Evolutionary conservation across 2,888 invertebrate species (phyloP).

Genomic region (Tryphoninae sp.): DNA sequence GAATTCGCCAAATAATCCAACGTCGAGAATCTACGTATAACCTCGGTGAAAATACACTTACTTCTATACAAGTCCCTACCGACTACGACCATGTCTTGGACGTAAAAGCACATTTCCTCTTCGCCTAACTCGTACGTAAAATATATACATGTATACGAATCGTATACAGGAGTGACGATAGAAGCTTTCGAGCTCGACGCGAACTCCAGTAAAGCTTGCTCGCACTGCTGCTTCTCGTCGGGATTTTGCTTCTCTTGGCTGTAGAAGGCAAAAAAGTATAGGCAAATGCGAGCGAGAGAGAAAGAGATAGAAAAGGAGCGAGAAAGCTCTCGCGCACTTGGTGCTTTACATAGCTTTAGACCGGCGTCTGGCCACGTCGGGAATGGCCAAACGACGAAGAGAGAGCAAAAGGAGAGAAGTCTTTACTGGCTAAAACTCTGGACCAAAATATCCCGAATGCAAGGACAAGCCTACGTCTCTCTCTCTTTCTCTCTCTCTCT

Average conservation of each 20-base stretch:
- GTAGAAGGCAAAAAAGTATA: constrained; percentile 68
- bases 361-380: constrained; percentile 78
- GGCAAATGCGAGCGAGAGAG: constrained; percentile 51
- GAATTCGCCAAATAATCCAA: neutral
- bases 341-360: constrained; percentile 75
- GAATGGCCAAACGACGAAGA: constrained; percentile 71
- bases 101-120: constrained; percentile 29
- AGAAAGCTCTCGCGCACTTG: constrained; percentile 50
- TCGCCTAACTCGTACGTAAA: constrained; percentile 1
- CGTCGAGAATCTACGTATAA: neutral
- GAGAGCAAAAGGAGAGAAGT: constrained; percentile 69
- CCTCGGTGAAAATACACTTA: constrained; percentile 2
- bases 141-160: constrained; percentile 35
- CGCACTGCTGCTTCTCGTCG: constrained; percentile 37
- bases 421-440: constrained; percentile 79
- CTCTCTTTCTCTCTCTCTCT: constrained; percentile 28
- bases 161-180: constrained; percentile 65
- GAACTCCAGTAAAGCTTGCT: constrained; percentile 55
- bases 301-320: constrained; percentile 38
- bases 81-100: neutral
- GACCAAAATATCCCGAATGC: constrained; percentile 80
- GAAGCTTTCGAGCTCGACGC: constrained; percentile 58
- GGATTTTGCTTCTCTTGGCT: constrained; percentile 57
- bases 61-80: constrained; percentile 1
- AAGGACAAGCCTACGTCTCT: constrained; percentile 73